A percentile compares a stretch with the other conserved stretches of the same genome.
Conservation (phyloP, 1,140 invertebrate species). For the Goniozus legneri region DNA sequence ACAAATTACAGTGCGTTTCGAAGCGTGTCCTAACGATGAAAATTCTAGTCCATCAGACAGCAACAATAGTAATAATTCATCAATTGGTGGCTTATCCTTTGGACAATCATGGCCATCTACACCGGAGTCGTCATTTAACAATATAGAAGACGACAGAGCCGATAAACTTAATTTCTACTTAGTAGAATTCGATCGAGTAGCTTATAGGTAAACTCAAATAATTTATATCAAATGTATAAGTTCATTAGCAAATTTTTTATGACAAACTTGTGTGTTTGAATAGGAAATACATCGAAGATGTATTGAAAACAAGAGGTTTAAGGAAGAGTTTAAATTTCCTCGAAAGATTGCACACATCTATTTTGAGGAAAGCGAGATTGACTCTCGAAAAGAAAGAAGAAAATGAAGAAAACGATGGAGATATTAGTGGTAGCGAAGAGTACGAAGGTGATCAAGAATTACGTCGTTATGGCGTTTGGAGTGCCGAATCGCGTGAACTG, state of each 20-base stretch:
- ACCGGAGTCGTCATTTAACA: constrained; percentile 28
- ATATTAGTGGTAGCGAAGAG: constrained; percentile 40
- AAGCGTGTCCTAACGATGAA: constrained; percentile 30
- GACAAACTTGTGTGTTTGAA: constrained; percentile 6
- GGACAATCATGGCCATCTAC: constrained; percentile 33
- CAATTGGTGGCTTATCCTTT: constrained; percentile 26
- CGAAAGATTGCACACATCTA: constrained; percentile 64
- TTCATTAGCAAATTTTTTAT: constrained; percentile 9
- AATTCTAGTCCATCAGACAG: constrained; percentile 40
- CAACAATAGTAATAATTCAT: constrained; percentile 50
- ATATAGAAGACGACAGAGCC: constrained; percentile 31
- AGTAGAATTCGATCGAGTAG: constrained; percentile 41
- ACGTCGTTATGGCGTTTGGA: constrained; percentile 71
- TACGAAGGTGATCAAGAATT: constrained; percentile 57
- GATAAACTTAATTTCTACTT: constrained; percentile 38
- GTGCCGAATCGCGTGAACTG: constrained; percentile 69
- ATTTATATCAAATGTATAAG: not conserved
- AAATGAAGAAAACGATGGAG: constrained; percentile 38
- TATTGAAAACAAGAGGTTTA: constrained; percentile 80
- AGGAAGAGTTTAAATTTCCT: constrained; percentile 74
- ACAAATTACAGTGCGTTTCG: constrained; percentile 31
- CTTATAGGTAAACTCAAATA: constrained; percentile 53
- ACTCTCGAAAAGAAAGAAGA: constrained; percentile 67
- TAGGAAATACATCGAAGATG: constrained; percentile 81
- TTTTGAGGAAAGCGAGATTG: constrained; percentile 67